Percentiles rank a stretch among this genome's conserved stretches.
These are phyloP conservation scores for Anarsia innoxiella DNA, from an alignment of 2,888 invertebrate genomes.

Conservation along the genomic window DNA sequence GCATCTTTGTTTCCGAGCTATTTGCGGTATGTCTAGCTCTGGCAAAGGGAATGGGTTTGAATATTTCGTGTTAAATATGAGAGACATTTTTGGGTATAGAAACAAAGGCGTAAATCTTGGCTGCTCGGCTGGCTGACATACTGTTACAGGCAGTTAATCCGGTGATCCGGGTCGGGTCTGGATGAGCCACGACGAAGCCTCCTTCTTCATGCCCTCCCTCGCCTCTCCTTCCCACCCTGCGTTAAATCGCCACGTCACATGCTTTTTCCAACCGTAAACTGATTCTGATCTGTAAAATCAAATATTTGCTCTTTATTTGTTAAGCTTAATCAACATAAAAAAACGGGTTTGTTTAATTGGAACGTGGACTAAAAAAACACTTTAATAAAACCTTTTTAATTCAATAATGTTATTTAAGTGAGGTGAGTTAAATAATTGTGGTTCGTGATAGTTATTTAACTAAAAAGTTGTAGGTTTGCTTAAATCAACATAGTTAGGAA, in stretches of 20 bases:
- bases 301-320: constrained; percentile 5
- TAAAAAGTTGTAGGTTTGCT: no score
- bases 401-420: no score
- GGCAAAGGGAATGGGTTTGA: no score
- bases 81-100: no score
- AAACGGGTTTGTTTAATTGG: no score
- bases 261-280: constrained; percentile 19
- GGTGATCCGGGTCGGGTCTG: constrained; percentile 37
- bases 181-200: constrained; percentile 29
- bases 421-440: no score
- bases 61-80: no score
- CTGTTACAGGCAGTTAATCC: constrained; percentile 41
- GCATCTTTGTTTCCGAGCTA: not conserved
- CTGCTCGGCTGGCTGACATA: constrained; percentile 34
- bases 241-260: constrained; percentile 47
- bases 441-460: no score
- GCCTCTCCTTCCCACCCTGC: constrained; percentile 14
- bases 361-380: no score
- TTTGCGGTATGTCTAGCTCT: no score
- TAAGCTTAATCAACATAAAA: constrained; percentile 3
- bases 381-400: no score
- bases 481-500: no score
- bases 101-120: constrained; percentile 44
- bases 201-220: constrained; percentile 34
- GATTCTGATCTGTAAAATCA: constrained; percentile 3